A percentile compares a stretch with the other conserved stretches of the same genome.
phyloP scores from a whole-genome alignment of 2,113 vertebrate species.

The Ictalurus punctatus region DNA sequence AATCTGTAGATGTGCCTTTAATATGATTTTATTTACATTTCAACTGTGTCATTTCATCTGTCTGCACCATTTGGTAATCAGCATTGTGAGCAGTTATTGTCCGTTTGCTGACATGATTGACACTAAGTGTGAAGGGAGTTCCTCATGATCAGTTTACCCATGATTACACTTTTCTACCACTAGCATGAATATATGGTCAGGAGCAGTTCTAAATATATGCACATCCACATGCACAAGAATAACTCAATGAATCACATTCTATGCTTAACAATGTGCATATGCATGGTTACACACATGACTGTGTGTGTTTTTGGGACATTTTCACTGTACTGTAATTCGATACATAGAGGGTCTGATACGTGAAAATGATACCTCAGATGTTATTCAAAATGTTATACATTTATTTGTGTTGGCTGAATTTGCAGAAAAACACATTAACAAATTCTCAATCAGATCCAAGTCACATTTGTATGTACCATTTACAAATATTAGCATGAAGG shows the following conservation, averaged over 20 bases:
- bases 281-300: neutral
- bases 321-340: neutral
- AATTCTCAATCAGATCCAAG: neutral
- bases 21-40: conserved; percentile 17
- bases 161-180: neutral
- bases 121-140: neutral
- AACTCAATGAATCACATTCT: neutral
- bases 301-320: neutral
- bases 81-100: neutral
- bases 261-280: neutral
- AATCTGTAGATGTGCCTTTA: neutral
- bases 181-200: neutral
- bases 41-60: neutral
- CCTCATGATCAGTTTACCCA: neutral
- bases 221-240: neutral
- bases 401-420: neutral
- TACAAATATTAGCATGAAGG: neutral
- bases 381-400: neutral
- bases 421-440: neutral
- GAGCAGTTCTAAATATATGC: neutral
- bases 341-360: neutral
- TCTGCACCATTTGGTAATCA: neutral
- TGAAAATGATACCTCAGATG: neutral
- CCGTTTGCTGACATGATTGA: neutral
- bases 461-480: neutral